Conservation (phyloP, 1,140 invertebrate genomes). For the Ceratosolen solmsi region DNA sequence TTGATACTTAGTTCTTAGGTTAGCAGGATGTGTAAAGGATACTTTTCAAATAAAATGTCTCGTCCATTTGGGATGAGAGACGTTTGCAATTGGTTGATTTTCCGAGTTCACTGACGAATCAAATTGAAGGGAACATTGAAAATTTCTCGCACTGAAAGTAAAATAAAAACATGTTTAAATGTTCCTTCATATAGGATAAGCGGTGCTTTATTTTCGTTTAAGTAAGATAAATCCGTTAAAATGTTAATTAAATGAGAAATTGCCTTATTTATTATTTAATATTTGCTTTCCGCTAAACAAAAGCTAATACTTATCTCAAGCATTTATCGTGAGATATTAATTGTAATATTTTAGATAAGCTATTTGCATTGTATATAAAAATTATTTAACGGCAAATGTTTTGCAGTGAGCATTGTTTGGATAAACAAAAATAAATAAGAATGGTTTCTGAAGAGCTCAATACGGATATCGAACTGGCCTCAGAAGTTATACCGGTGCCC, state of each 20-base stretch:
- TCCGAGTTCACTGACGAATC: neutral
- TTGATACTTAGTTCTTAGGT: constrained; percentile 14
- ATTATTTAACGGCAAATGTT: neutral
- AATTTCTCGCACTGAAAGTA: neutral
- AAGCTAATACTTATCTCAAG: neutral
- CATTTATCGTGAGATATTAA: too few species aligned
- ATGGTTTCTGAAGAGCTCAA: constrained; percentile 72
- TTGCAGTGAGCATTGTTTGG: neutral
- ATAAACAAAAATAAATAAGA: constrained; percentile 29
- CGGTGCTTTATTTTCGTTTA: neutral
- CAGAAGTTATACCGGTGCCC: constrained; percentile 68
- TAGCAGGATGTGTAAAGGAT: constrained; percentile 18
- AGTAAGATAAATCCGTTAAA: too few species aligned
- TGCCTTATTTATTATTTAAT: neutral
- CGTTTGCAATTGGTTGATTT: neutral
- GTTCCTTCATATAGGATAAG: neutral
- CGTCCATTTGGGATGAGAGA: neutral
- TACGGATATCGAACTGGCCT: constrained; percentile 66
- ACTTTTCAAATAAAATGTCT: neutral
- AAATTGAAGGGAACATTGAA: neutral
- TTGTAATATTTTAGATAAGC: too few species aligned
- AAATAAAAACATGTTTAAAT: constrained; percentile 10
- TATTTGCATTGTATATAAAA: too few species aligned
- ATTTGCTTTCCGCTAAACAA: neutral
- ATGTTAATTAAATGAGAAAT: too few species aligned